phyloP scores from a whole-genome alignment of 2,797 vertebrate genomes.

The Pangasius djambal region DNA sequence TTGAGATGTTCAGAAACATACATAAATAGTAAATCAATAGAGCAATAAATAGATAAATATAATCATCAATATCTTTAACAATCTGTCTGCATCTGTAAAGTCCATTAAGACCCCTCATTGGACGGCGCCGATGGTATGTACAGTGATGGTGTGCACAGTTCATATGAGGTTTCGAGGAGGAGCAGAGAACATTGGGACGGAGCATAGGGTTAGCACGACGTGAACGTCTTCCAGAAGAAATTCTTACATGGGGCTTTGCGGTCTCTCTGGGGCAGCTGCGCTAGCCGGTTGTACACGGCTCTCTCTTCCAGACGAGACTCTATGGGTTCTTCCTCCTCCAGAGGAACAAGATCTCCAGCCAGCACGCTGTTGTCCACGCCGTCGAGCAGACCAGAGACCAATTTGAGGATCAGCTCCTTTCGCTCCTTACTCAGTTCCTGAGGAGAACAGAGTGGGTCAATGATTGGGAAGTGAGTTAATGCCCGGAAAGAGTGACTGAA shows the following conservation, averaged over 20 bases:
- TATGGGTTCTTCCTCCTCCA: slow-evolving; percentile 75
- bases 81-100: slow-evolving; percentile 76
- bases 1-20: slow-evolving; percentile 57
- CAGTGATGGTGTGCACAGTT: slow-evolving; percentile 79
- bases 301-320: slow-evolving; percentile 82
- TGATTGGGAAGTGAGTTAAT: background rate
- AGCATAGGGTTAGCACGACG: slow-evolving; percentile 81
- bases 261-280: slow-evolving; percentile 82
- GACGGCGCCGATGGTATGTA: slow-evolving; percentile 69
- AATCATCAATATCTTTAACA: slow-evolving; percentile 70
- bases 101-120: slow-evolving; percentile 69
- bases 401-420: slow-evolving; percentile 83
- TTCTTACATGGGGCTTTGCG: slow-evolving; percentile 91
- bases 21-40: slow-evolving; percentile 68
- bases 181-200: slow-evolving; percentile 19
- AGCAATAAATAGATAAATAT: slow-evolving; percentile 75
- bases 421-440: slow-evolving; percentile 83
- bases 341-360: slow-evolving; percentile 64
- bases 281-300: slow-evolving; percentile 79
- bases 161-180: slow-evolving; percentile 63
- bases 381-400: slow-evolving; percentile 83
- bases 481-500: background rate
- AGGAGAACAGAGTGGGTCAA: background rate
- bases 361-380: slow-evolving; percentile 73
- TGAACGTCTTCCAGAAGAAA: slow-evolving; percentile 97